phyloP scores from a whole-genome alignment of 2,888 invertebrate species.

The Ormyrus rosae region DNA sequence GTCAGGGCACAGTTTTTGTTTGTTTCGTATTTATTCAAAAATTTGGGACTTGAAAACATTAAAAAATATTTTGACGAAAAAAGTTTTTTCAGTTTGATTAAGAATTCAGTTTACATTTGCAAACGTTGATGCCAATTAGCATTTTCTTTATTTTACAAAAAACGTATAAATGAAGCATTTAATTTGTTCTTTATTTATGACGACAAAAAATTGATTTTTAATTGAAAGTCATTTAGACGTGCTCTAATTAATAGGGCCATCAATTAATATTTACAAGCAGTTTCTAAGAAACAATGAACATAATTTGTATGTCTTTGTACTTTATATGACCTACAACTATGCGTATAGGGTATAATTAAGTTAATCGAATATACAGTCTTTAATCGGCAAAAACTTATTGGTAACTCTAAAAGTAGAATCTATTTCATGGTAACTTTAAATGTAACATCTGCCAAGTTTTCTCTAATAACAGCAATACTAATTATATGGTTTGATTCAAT shows the following conservation, averaged over 20 bases:
- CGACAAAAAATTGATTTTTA: not conserved
- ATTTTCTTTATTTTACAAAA: too few species aligned
- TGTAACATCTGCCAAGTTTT: constrained; percentile 1
- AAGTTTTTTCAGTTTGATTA: too few species aligned
- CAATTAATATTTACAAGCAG: constrained; percentile 22
- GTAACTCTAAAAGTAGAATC: constrained; percentile 13
- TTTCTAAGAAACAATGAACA: constrained; percentile 12
- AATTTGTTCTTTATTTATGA: not conserved
- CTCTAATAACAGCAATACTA: not conserved
- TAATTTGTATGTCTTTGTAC: constrained; percentile 16
- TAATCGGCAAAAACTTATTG: constrained; percentile 16
- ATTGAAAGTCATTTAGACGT: constrained; percentile 13
- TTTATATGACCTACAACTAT: constrained; percentile 24
- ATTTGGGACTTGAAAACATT: too few species aligned
- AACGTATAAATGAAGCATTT: too few species aligned
- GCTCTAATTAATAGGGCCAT: constrained; percentile 1
- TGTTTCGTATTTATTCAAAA: too few species aligned
- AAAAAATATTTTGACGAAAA: too few species aligned
- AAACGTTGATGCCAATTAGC: too few species aligned
- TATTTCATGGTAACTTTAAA: constrained; percentile 19
- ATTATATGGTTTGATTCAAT: not conserved
- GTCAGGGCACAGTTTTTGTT: too few species aligned
- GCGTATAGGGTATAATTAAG: not conserved
- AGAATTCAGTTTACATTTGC: too few species aligned
- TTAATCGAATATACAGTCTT: constrained; percentile 21